Evolutionary conservation across 2,113 vertebrate species (phyloP), one percentile per base, ranked within the genome.

Genomic region (Salvelinus fontinalis): DNA sequence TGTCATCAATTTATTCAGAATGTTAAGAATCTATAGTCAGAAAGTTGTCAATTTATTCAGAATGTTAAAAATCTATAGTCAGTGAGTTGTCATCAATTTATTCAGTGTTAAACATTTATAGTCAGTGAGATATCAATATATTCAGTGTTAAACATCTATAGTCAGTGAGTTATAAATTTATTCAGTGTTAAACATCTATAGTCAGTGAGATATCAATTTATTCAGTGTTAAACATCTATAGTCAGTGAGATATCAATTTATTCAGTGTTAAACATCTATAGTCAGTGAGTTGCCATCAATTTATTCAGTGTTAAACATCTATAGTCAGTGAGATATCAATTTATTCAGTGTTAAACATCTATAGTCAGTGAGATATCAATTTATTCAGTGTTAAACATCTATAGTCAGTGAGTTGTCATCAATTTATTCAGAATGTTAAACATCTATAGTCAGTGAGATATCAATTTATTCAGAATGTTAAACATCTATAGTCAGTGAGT

Each of bases 241-340:
- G 18, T 9, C 18, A 93, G 89, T 93, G 93, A 93, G 94, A 94
- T 79, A 90, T 87, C 85, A 90, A 81, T 76, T 83, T 84, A 83
- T 77, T 75, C 75, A 64, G 83, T 88, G 80, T 86, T 74, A 76
- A 72, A 84, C 85, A 83, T 71, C 78, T 20, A 82, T 7, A 62
- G 18, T 9, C 18, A 93, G 89, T 93, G 93, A 93, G 94, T 94
- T 79, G 81, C 16, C 4, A 81, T 18, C 81, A 85, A 83, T 84
- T 80, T 78, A 83, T 80, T 29, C 64, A 5, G 84, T 24, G 24
- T 24, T 24, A 24, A 24, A 24, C 24, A 24, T 24, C 24, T 24
- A 24, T 1, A 24, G 24, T 24, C 24, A 24, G 24, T 24, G 24
- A 24, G 24, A 24, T 24, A 24, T 24, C 24, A 24, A 24, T 24